These are phyloP conservation scores for Speoplatyrhinus poulsoni DNA, from an alignment of 2,113 vertebrate species.

Conservation along the genomic window DNA sequence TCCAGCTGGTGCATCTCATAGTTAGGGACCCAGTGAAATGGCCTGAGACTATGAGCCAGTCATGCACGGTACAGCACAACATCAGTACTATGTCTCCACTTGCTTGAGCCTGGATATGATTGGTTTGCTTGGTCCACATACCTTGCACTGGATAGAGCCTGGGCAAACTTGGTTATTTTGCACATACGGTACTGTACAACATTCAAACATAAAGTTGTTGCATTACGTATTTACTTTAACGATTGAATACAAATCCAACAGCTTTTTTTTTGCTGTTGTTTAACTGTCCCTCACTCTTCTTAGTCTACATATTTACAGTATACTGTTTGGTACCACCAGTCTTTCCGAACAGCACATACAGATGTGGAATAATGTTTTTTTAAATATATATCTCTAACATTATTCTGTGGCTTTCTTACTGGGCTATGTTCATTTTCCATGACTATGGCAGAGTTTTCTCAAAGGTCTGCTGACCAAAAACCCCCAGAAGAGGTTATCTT, in stretches of 20 bases:
- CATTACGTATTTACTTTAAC: no score
- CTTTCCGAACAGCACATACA: background rate
- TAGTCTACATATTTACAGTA: background rate
- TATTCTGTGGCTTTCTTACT: background rate
- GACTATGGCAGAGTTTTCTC: conserved; percentile 85
- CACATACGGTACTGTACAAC: no score
- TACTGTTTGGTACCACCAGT: background rate
- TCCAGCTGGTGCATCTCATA: conserved; percentile 91
- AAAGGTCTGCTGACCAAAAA: conserved; percentile 94
- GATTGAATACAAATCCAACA: no score
- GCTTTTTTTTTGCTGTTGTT: no score
- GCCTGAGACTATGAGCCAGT: conserved; percentile 83
- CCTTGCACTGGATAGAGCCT: no score
- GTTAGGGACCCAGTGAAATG: conserved; percentile 87
- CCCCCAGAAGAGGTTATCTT: conserved; percentile 84
- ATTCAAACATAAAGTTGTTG: no score
- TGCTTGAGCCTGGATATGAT: background rate
- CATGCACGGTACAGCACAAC: conserved; percentile 80
- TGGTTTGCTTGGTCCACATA: background rate
- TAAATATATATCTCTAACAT: background rate
- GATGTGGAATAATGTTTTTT: background rate
- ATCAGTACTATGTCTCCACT: background rate
- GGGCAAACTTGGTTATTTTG: no score
- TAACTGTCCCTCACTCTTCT: no score
- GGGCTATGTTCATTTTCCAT: conserved; percentile 8